Evolutionary conservation across 2,113 vertebrate species (phyloP).

Genomic region (Ranitomeya variabilis): DNA sequence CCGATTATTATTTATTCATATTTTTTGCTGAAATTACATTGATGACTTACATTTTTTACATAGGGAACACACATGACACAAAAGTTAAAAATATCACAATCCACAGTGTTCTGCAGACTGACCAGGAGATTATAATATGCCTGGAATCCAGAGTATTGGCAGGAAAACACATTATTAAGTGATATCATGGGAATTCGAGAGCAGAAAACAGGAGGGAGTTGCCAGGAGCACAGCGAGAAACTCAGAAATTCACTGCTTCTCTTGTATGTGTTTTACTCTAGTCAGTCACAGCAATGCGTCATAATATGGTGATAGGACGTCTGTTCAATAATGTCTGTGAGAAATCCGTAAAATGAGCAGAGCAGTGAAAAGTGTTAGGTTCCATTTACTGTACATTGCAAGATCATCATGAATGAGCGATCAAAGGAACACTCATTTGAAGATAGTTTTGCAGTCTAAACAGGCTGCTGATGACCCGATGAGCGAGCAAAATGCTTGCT

Average conservation of each 20-base stretch:
- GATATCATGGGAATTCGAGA: background rate
- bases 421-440: too few species aligned
- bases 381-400: too few species aligned
- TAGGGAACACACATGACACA: background rate
- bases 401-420: too few species aligned
- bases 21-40: background rate
- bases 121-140: background rate
- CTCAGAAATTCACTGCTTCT: background rate
- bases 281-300: background rate
- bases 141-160: conserved; percentile 11
- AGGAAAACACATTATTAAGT: background rate
- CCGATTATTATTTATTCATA: background rate
- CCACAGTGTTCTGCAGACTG: background rate
- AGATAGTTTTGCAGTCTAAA: too few species aligned
- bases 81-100: background rate
- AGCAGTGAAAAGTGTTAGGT: background rate
- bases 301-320: background rate
- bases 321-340: background rate
- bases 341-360: background rate
- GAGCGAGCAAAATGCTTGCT: too few species aligned
- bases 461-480: too few species aligned
- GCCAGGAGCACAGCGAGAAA: background rate
- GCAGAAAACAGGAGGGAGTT: background rate
- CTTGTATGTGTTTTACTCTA: background rate
- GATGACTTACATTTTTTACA: background rate